Conservation (phyloP, 2,888 invertebrate species). For the Cacoxenus indagator region DNA sequence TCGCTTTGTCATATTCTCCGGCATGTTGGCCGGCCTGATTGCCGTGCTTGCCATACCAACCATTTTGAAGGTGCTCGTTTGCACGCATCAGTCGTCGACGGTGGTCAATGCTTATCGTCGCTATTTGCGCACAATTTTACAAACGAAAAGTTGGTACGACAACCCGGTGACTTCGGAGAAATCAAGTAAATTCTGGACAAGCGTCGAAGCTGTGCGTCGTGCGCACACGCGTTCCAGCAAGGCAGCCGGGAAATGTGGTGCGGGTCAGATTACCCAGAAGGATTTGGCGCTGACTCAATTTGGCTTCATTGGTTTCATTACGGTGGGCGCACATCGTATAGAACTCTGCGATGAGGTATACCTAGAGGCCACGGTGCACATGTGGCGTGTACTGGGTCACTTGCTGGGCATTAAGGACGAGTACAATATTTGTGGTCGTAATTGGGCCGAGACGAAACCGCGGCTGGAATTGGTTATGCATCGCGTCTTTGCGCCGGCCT, state of each 20-base stretch:
- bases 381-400: constrained; percentile 87
- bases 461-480: constrained; percentile 73
- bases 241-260: constrained; percentile 71
- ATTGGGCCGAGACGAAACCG: constrained; percentile 75
- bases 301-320: constrained; percentile 85
- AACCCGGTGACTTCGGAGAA: constrained; percentile 65
- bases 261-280: constrained; percentile 80
- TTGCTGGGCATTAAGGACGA: constrained; percentile 87
- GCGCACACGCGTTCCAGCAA: constrained; percentile 78
- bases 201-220: constrained; percentile 77
- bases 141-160: constrained; percentile 83
- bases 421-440: constrained; percentile 79
- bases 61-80: constrained; percentile 79
- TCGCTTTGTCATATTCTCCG: constrained; percentile 78
- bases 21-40: constrained; percentile 83
- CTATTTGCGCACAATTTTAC: constrained; percentile 84
- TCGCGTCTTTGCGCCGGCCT: constrained; percentile 75
- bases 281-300: constrained; percentile 90
- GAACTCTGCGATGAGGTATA: constrained; percentile 77
- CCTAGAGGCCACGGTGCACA: constrained; percentile 82
- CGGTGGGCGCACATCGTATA: constrained; percentile 76
- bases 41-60: constrained; percentile 82
- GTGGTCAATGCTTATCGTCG: constrained; percentile 79
- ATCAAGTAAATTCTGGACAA: constrained; percentile 77
- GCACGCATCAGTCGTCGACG: constrained; percentile 80